Evolutionary conservation across 2,113 vertebrate genomes (phyloP), one percentile per base, ranked within the genome.

Genomic region (Platichthys flesus): DNA sequence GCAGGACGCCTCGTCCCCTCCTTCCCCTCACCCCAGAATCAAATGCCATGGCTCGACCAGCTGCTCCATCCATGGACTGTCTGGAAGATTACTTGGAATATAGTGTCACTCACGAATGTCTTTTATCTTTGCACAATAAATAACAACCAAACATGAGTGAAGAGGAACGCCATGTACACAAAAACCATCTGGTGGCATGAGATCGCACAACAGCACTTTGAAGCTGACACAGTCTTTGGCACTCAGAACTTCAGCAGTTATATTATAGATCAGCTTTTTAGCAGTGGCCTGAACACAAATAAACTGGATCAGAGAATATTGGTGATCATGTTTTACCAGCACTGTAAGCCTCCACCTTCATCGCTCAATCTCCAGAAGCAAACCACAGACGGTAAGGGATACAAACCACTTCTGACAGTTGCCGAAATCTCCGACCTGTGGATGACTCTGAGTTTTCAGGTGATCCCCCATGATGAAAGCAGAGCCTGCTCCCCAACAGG

Each of bases 61-160:
- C 88, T 93, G 90, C 81, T 88, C 73, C 81, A 73, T 70, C 79
- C 77, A 78, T 87, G 77, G 78, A 77, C 82, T 64, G 31, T 61
- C 31, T 31, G 76, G 65, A 82, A 79, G 79, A 65, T 74, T 40
- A n/a, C 77, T 78, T 85, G 79, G 77, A 85, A 71, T 78, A 68
- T 42, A 47, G 61, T 90, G 86, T 83, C 87, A 89, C 85, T 84
- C 81, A 75, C 72, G 76, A 77, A 85, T 85, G 84, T 81, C 83
- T 89, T 91, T 90, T 85, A 89, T 90, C 84, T 63, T 9, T 61
- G 60, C 45, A 82, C 75, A 84, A 83, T 93, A 90, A 90, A 93
- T 93, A 77, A 92, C 79, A 49, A 77, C 76, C 71, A 84, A 31
- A 85, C 68, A 80, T 82, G 76, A 72, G 78, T 89, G 81, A 81